Conservation (phyloP, 2,797 vertebrate species). For the Alosa sapidissima region DNA sequence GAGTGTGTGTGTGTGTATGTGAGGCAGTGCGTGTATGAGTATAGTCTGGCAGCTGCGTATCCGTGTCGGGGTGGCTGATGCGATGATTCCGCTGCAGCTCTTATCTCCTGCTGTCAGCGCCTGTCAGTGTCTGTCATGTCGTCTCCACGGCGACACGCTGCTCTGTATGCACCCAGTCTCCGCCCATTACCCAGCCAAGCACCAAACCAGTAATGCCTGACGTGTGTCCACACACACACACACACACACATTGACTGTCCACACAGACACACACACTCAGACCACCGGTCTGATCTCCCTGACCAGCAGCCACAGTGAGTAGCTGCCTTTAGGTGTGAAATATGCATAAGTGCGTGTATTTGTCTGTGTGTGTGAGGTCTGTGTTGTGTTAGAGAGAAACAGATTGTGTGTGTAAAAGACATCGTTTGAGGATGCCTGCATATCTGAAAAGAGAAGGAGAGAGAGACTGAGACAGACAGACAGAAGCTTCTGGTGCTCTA, state of each 20-base stretch:
- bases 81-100: conserved; percentile 34
- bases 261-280: neutral
- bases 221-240: neutral
- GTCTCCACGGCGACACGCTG: neutral
- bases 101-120: conserved; percentile 44
- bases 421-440: no score
- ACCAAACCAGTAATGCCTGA: neutral
- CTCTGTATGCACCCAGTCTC: neutral
- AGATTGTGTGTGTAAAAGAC: no score
- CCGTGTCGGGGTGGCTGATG: conserved; percentile 35
- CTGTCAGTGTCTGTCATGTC: conserved; percentile 40
- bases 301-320: neutral
- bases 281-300: neutral
- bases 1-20: neutral
- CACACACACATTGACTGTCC: neutral
- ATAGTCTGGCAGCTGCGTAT: conserved; percentile 30
- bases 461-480: no score
- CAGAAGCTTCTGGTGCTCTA: no score
- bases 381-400: no score
- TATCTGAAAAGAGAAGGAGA: no score
- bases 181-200: neutral
- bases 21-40: neutral
- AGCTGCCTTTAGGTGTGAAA: neutral
- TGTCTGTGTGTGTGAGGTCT: neutral
- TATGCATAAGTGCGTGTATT: conserved; percentile 15